These are phyloP conservation scores for Eupithecia exiguata DNA, from an alignment of 2,888 invertebrate species.

Conservation along the genomic window DNA sequence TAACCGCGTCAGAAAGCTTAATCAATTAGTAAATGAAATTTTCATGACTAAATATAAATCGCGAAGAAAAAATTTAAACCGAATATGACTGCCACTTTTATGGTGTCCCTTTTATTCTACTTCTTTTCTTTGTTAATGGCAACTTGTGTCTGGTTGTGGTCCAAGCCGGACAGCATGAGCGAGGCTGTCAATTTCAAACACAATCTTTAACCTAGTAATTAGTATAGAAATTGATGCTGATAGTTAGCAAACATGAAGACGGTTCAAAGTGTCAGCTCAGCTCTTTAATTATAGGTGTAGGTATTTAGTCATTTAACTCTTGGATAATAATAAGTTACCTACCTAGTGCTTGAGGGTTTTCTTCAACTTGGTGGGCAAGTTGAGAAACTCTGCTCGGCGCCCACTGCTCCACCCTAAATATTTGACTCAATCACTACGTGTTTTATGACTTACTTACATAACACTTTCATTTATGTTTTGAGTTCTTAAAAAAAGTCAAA, in stretches of 20 bases:
- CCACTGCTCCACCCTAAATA: slow-evolving; percentile 40
- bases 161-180: too few relatives aligned
- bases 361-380: slow-evolving; percentile 29
- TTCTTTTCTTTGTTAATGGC: too few relatives aligned
- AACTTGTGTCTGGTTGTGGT: too few relatives aligned
- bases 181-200: too few relatives aligned
- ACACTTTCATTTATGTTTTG: not conserved
- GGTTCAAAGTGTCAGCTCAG: not conserved
- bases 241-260: too few relatives aligned
- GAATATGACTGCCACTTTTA: not conserved
- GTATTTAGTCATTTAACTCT: not conserved
- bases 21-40: not conserved
- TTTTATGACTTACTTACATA: not conserved
- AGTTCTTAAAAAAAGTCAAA: not conserved
- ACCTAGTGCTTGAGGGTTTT: slow-evolving; percentile 41
- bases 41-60: not conserved
- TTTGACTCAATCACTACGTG: slow-evolving; percentile 32
- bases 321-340: not conserved
- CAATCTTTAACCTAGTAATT: too few relatives aligned
- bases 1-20: too few relatives aligned
- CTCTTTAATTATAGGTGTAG: not conserved
- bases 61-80: not conserved
- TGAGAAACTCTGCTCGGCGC: slow-evolving; percentile 25
- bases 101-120: too few relatives aligned
- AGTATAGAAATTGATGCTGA: too few relatives aligned